phyloP scores from a whole-genome alignment of 2,797 vertebrate genomes.

The Telmatherina bonti region DNA sequence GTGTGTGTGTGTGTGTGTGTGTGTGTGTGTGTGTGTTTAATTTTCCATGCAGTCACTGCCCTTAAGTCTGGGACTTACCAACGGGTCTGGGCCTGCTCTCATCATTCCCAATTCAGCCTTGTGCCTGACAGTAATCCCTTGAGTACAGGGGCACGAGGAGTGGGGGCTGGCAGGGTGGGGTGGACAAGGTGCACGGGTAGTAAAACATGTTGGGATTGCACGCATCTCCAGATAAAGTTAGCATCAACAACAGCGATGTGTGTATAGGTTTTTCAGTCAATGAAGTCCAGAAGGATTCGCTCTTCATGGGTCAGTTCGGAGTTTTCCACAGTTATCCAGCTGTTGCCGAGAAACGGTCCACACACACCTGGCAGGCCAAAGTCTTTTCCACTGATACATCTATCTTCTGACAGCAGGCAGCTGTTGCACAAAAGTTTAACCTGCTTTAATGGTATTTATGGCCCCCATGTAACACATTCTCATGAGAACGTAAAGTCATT shows the following conservation, averaged over 20 bases:
- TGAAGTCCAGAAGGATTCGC: slow-evolving; percentile 27
- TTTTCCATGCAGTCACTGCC: slow-evolving; percentile 84
- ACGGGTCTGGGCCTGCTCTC: slow-evolving; percentile 79
- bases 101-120: slow-evolving; percentile 73
- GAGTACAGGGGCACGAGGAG: slow-evolving; percentile 63
- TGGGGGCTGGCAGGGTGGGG: slow-evolving; percentile 46
- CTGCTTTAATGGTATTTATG: background rate
- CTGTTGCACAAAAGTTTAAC: slow-evolving; percentile 8
- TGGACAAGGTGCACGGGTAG: slow-evolving; percentile 47
- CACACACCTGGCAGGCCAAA: slow-evolving; percentile 44
- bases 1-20: slow-evolving; percentile 55
- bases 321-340: slow-evolving; percentile 41
- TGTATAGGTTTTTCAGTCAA: slow-evolving; percentile 24
- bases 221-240: slow-evolving; percentile 50
- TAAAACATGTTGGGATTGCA: slow-evolving; percentile 41
- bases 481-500: background rate
- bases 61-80: slow-evolving; percentile 77
- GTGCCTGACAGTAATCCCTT: slow-evolving; percentile 78
- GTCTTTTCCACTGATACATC: slow-evolving; percentile 54
- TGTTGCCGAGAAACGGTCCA: slow-evolving; percentile 58
- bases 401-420: slow-evolving; percentile 27
- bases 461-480: background rate
- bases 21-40: slow-evolving; percentile 67
- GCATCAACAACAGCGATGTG: slow-evolving; percentile 36
- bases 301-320: slow-evolving; percentile 28